A percentile compares a stretch with the other conserved stretches of the same genome.
These are phyloP conservation scores for Dendrocincla fuliginosa DNA, from an alignment of 2,797 vertebrate genomes.

Conservation along the genomic window DNA sequence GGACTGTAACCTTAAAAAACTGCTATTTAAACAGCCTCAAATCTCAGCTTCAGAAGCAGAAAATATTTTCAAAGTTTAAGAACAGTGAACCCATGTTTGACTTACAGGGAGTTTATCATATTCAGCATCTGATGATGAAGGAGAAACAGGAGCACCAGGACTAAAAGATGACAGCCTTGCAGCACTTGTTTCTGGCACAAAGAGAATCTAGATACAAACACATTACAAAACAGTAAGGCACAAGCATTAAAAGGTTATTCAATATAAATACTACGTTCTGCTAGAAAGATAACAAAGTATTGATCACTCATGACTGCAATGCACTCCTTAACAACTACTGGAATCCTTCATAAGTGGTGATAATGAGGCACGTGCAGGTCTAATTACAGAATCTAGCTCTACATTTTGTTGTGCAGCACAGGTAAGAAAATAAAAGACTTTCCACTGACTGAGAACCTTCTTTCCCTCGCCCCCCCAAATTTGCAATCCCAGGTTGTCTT, in stretches of 20 bases:
- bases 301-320: not conserved
- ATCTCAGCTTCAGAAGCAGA: not conserved
- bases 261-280: not conserved
- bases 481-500: not conserved
- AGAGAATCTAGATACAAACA: slow-evolving; percentile 74
- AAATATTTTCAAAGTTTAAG: not conserved
- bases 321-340: not conserved
- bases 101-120: slow-evolving; percentile 83
- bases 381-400: not conserved
- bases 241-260: not conserved
- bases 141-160: slow-evolving; percentile 73
- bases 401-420: not conserved
- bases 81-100: not conserved
- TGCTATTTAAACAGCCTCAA: not conserved
- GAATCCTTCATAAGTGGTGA: not conserved
- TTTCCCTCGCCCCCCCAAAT: not conserved
- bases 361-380: not conserved
- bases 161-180: slow-evolving; percentile 64
- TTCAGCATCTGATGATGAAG: slow-evolving; percentile 81
- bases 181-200: slow-evolving; percentile 76
- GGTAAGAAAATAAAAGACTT: not conserved
- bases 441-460: not conserved
- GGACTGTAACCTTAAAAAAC: not conserved
- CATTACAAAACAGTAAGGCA: not conserved
- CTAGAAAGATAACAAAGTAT: not conserved